These are phyloP conservation scores for Leucopternis melanops DNA, from an alignment of 2,113 vertebrate species.

Conservation along the genomic window DNA sequence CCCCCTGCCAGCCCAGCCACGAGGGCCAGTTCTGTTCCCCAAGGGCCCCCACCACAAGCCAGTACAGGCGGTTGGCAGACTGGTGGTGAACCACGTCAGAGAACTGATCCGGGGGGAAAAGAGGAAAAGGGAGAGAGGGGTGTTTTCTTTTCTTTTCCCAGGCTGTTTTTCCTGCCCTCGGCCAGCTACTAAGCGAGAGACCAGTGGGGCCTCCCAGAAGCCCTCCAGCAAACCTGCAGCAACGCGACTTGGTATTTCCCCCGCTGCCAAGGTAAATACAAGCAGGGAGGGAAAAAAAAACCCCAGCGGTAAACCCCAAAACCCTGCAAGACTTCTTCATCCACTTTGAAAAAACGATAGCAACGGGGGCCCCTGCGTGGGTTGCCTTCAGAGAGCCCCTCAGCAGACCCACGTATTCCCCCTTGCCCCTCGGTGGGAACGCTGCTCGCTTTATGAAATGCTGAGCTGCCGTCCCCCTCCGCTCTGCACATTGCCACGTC, in stretches of 20 bases:
- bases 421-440: fast-evolving
- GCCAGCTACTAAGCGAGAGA: not conserved
- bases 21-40: not conserved
- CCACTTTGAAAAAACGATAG: not conserved
- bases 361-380: fast-evolving
- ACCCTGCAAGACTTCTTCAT: not conserved
- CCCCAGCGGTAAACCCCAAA: not conserved
- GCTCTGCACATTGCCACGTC: fast-evolving
- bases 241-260: fast-evolving
- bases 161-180: not conserved
- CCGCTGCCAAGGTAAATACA: not conserved
- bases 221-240: not conserved
- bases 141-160: not conserved
- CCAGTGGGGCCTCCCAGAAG: not conserved
- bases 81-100: not conserved
- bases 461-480: not conserved
- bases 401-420: fast-evolving
- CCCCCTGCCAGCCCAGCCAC: not conserved
- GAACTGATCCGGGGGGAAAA: not conserved
- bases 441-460: fast-evolving
- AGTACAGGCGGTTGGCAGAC: not conserved
- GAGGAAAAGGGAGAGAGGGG: not conserved
- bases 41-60: fast-evolving
- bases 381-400: not conserved
- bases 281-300: not conserved